Percentiles rank a stretch among this genome's conserved stretches.
These are phyloP conservation scores for Agrochola litura DNA, from an alignment of 2,888 invertebrate genomes.

Conservation along the genomic window DNA sequence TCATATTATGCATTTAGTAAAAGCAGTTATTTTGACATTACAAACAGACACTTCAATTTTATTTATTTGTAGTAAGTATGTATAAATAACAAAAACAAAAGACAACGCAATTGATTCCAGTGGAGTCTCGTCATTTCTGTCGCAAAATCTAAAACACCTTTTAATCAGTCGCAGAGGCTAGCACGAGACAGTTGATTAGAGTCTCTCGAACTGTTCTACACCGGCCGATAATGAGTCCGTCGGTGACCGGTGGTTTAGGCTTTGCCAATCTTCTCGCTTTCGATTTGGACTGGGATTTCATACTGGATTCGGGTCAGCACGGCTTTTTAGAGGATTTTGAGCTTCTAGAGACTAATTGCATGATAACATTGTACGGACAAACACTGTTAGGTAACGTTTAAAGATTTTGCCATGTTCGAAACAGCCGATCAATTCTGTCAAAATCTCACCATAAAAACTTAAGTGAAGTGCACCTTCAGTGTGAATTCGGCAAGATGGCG, in stretches of 20 bases:
- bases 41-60: too few species aligned
- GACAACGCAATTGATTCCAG: background rate
- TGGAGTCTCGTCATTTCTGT: background rate
- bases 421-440: too few species aligned
- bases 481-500: too few species aligned
- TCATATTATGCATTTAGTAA: too few species aligned
- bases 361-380: background rate
- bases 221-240: slow-evolving; percentile 55
- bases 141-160: slow-evolving; percentile 52
- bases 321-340: background rate
- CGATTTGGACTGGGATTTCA: slow-evolving; percentile 19
- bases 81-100: background rate
- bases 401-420: background rate
- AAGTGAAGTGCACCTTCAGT: too few species aligned
- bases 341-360: background rate
- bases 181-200: slow-evolving; percentile 65
- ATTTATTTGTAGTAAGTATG: too few species aligned
- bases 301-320: background rate
- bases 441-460: too few species aligned
- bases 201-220: slow-evolving; percentile 45
- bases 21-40: too few species aligned
- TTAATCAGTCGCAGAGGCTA: slow-evolving; percentile 57
- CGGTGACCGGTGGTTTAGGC: slow-evolving; percentile 50
- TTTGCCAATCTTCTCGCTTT: slow-evolving; percentile 40
- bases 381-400: background rate